Conservation (phyloP, 2,113 vertebrate species). For the Dolichotis patagonum region DNA sequence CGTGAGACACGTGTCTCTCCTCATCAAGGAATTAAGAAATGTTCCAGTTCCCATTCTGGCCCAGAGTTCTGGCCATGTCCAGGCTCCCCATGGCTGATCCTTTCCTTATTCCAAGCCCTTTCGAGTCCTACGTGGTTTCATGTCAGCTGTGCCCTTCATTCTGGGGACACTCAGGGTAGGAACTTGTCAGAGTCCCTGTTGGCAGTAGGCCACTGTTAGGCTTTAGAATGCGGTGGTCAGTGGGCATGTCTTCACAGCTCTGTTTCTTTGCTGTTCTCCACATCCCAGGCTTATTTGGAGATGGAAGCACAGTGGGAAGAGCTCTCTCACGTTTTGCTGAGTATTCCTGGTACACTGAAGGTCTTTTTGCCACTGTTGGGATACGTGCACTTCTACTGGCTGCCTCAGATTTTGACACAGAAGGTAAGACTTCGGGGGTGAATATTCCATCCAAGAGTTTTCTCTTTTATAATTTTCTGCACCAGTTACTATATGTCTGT, state of each 20-base stretch:
- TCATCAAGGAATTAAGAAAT: background rate
- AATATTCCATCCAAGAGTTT: background rate
- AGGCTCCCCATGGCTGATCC: background rate
- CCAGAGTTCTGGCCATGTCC: background rate
- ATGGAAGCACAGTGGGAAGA: background rate
- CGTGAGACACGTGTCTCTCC: background rate
- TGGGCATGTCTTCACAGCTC: background rate
- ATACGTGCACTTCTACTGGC: background rate
- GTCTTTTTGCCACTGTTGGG: background rate
- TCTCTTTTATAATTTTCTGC: slow-evolving; percentile 13
- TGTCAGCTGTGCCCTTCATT: background rate
- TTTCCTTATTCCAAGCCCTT: background rate
- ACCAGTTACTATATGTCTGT: background rate
- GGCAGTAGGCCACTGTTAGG: background rate
- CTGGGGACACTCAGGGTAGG: background rate
- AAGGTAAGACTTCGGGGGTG: background rate
- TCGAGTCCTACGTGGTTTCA: no score
- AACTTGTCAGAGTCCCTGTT: background rate
- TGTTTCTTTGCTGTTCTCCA: background rate
- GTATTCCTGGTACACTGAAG: background rate
- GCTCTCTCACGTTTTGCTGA: background rate
- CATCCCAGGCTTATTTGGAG: background rate
- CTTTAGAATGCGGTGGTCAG: background rate
- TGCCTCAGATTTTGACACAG: background rate
- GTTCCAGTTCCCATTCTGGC: background rate